phyloP scores from a whole-genome alignment of 2,113 vertebrate species.

The Nannospalax galili region DNA sequence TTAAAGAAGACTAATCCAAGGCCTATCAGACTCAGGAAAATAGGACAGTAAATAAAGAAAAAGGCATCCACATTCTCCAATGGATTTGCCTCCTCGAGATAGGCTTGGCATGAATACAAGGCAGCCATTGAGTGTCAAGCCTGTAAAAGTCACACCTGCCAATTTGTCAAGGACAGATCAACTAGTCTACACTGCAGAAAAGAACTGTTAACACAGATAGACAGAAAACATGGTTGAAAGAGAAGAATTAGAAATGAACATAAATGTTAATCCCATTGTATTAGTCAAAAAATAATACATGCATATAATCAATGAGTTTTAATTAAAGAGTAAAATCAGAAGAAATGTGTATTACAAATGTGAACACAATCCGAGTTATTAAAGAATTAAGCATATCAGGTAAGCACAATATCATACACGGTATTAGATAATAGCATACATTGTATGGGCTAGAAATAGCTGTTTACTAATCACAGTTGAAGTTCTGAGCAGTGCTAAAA shows the following conservation, averaged over 20 bases:
- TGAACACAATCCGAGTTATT: neutral
- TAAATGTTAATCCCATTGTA: neutral
- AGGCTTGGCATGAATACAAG: slow-evolving; percentile 45
- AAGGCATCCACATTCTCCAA: neutral
- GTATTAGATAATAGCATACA: neutral
- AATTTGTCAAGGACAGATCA: slow-evolving; percentile 43
- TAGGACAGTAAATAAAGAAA: neutral
- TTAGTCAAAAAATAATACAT: slow-evolving; percentile 40
- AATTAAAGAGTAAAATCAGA: neutral
- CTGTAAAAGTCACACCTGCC: slow-evolving; percentile 36
- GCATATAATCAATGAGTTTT: neutral
- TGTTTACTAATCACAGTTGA: slow-evolving; percentile 41
- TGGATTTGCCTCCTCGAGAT: neutral
- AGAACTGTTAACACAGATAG: neutral
- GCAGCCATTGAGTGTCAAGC: neutral
- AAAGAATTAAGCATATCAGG: slow-evolving; percentile 10
- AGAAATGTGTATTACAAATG: neutral
- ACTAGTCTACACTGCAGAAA: neutral
- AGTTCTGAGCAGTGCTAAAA: slow-evolving; percentile 29
- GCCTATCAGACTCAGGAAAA: neutral
- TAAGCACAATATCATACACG: neutral
- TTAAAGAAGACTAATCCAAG: slow-evolving; percentile 6
- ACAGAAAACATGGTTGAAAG: neutral
- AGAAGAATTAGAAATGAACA: slow-evolving; percentile 20
- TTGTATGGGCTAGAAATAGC: neutral